Conservation (phyloP, 2,888 invertebrate species). For the Actias luna region DNA sequence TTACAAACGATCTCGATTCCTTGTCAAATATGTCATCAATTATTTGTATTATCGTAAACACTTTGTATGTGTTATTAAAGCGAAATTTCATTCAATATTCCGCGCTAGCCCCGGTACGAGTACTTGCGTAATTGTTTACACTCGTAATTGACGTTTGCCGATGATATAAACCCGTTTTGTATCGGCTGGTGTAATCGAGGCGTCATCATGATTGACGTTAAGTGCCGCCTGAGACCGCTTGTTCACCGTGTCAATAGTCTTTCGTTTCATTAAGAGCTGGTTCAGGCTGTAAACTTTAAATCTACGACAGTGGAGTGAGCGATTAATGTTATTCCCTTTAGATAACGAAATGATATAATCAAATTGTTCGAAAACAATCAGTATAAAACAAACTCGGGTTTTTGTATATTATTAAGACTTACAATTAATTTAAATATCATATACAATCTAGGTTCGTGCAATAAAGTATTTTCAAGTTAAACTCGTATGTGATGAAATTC, state of each 20-base stretch:
- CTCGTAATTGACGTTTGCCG: constrained; percentile 53
- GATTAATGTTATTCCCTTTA: constrained; percentile 15
- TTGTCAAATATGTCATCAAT: neutral
- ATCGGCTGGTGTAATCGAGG: constrained; percentile 42
- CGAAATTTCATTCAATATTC: constrained; percentile 35
- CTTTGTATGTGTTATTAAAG: neutral
- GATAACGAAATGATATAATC: neutral
- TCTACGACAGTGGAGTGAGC: constrained; percentile 9
- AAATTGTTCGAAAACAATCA: neutral
- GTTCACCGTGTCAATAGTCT: constrained; percentile 39
- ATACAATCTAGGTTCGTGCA: too few species aligned
- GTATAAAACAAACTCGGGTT: too few species aligned
- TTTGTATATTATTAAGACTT: too few species aligned
- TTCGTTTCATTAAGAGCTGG: constrained; percentile 38
- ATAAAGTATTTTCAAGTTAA: too few species aligned
- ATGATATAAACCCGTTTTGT: constrained; percentile 47
- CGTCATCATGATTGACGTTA: constrained; percentile 49
- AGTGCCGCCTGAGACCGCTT: constrained; percentile 35
- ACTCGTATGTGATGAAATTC: too few species aligned
- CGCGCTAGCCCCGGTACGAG: constrained; percentile 11
- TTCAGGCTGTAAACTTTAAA: constrained; percentile 29
- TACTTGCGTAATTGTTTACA: constrained; percentile 46
- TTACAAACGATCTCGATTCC: neutral
- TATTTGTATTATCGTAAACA: neutral
- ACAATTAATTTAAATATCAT: too few species aligned